A percentile compares a stretch with the other conserved stretches of the same genome.
Evolutionary conservation across 2,888 invertebrate genomes (phyloP).

Genomic region (Antheraea assamensis): DNA sequence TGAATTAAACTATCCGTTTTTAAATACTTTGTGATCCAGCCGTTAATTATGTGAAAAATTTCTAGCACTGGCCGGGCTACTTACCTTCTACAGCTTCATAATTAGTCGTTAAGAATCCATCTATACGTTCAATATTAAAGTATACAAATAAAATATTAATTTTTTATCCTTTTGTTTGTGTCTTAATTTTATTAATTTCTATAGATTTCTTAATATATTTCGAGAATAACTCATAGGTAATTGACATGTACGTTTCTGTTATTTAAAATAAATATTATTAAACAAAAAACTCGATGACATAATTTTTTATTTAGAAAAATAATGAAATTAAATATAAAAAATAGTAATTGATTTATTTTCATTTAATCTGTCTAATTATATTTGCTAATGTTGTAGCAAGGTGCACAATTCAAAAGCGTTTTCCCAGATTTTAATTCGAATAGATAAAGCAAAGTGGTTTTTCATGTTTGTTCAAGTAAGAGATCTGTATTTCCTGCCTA

Average conservation of each 20-base stretch:
- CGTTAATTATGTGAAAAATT: not conserved
- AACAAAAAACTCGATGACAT: too few species aligned
- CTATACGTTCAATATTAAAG: too few species aligned
- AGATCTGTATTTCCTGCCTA: constrained; percentile 15
- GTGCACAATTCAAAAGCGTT: not conserved
- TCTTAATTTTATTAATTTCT: not conserved
- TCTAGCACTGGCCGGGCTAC: too few species aligned
- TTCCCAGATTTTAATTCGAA: not conserved
- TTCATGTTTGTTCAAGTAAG: constrained; percentile 15
- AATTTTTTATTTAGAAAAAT: not conserved
- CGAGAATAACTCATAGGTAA: not conserved
- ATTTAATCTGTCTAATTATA: not conserved
- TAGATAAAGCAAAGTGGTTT: constrained; percentile 11
- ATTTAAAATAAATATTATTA: too few species aligned
- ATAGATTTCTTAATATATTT: not conserved
- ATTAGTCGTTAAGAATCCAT: not conserved
- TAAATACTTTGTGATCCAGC: not conserved
- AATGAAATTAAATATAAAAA: not conserved
- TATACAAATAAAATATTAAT: too few species aligned
- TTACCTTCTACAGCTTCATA: not conserved
- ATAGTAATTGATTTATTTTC: not conserved
- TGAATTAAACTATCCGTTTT: not conserved
- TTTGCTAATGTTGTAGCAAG: not conserved
- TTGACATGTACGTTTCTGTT: too few species aligned
- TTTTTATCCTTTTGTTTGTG: too few species aligned